Evolutionary conservation across 2,113 vertebrate species (phyloP).

Genomic region (Tetrao urogallus): DNA sequence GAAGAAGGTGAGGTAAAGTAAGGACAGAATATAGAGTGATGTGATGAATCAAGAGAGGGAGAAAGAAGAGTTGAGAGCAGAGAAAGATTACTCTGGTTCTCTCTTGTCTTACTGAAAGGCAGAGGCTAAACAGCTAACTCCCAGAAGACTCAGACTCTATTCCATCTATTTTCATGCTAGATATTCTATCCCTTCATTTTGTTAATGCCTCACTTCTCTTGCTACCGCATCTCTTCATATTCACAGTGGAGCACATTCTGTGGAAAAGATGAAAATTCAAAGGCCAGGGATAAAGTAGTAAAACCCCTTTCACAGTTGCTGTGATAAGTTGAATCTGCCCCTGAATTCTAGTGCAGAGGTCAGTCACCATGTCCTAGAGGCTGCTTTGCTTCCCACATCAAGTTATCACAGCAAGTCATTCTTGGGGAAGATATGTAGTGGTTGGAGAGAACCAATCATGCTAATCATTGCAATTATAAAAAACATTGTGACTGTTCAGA

Average conservation of each 20-base stretch:
- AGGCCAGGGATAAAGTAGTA: accelerated
- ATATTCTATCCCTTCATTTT: neutral
- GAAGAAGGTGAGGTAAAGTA: neutral
- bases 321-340: neutral
- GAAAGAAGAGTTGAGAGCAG: neutral
- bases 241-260: neutral
- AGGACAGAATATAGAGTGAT: neutral
- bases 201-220: neutral
- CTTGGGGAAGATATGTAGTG: neutral
- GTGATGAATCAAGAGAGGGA: neutral
- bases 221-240: neutral
- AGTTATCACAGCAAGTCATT: neutral
- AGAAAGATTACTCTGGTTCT: neutral
- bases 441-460: neutral
- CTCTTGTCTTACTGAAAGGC: neutral
- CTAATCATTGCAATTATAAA: neutral
- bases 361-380: neutral
- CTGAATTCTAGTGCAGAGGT: neutral
- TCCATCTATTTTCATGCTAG: neutral
- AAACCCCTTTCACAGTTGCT: neutral
- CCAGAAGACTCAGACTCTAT: neutral
- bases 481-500: neutral
- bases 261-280: neutral
- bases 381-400: neutral
- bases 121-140: neutral